Evolutionary conservation across 2,797 vertebrate species (phyloP).

Genomic region (Sebastes miniatus): DNA sequence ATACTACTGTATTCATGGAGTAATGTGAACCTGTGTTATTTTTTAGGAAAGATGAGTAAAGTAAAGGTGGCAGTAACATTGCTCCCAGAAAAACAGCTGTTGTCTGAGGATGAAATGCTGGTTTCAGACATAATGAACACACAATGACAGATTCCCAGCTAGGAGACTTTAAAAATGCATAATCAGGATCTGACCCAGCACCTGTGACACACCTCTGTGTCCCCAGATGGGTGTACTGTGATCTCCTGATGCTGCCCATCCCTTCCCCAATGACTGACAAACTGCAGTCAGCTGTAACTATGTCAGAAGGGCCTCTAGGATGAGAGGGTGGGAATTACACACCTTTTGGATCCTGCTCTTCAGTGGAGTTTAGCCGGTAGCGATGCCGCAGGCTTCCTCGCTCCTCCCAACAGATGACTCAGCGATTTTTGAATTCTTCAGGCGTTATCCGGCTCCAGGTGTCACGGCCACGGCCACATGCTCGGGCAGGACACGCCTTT

Average conservation of each 20-base stretch:
- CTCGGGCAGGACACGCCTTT: constrained; percentile 18
- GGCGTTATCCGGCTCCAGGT: constrained; percentile 48
- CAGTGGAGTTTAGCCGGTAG: neutral
- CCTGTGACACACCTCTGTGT: neutral
- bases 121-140: neutral
- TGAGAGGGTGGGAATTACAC: constrained; percentile 21
- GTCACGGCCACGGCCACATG: constrained; percentile 14
- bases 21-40: neutral
- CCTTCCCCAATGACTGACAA: constrained; percentile 42
- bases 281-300: constrained; percentile 37
- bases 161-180: neutral
- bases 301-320: constrained; percentile 25
- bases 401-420: neutral
- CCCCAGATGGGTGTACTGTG: neutral
- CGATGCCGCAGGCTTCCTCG: neutral
- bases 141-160: neutral
- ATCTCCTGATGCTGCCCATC: neutral
- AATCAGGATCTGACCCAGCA: neutral
- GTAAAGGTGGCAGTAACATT: neutral
- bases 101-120: neutral
- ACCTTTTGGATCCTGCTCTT: neutral
- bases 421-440: constrained; percentile 22
- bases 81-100: neutral
- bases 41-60: neutral
- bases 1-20: neutral